These are phyloP conservation scores for Poecilia gillii DNA, from an alignment of 2,797 vertebrate genomes.

Conservation along the genomic window DNA sequence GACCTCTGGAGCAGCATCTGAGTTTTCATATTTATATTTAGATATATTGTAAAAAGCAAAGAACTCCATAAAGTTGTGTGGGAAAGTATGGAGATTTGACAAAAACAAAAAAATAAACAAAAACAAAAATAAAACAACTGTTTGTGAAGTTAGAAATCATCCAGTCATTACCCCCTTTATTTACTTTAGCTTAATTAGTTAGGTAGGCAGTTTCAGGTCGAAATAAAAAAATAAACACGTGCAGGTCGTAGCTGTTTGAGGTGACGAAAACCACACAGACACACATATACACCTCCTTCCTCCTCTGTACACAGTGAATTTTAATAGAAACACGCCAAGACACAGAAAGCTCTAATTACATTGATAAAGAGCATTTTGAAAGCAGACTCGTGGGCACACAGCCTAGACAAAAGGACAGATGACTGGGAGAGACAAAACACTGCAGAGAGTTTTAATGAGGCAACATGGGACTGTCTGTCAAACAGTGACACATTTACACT, in stretches of 20 bases:
- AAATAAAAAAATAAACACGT: neutral
- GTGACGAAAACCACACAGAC: slow-evolving; percentile 1
- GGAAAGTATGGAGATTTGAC: too few species aligned
- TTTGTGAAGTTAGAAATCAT: neutral
- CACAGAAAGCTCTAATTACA: slow-evolving; percentile 43
- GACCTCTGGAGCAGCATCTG: too few species aligned
- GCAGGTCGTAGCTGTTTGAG: neutral
- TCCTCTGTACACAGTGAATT: slow-evolving; percentile 2
- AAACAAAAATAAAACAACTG: neutral
- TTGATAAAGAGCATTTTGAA: slow-evolving; percentile 52
- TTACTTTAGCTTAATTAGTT: neutral
- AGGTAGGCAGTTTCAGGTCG: too few species aligned
- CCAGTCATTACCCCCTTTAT: neutral
- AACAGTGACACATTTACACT: slow-evolving; percentile 42
- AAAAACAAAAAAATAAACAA: too few species aligned
- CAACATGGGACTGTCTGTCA: slow-evolving; percentile 68
- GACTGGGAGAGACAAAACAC: slow-evolving; percentile 68
- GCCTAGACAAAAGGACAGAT: slow-evolving; percentile 70
- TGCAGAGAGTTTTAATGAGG: slow-evolving; percentile 76
- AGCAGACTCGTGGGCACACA: slow-evolving; percentile 18
- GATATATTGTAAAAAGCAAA: too few species aligned
- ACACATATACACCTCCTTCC: neutral
- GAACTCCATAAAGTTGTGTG: too few species aligned
- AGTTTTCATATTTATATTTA: too few species aligned
- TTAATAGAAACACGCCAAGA: slow-evolving; percentile 41